A percentile compares a stretch with the other conserved stretches of the same genome.
Conservation (phyloP, 2,113 vertebrate species). For the Haemorhous mexicanus region DNA sequence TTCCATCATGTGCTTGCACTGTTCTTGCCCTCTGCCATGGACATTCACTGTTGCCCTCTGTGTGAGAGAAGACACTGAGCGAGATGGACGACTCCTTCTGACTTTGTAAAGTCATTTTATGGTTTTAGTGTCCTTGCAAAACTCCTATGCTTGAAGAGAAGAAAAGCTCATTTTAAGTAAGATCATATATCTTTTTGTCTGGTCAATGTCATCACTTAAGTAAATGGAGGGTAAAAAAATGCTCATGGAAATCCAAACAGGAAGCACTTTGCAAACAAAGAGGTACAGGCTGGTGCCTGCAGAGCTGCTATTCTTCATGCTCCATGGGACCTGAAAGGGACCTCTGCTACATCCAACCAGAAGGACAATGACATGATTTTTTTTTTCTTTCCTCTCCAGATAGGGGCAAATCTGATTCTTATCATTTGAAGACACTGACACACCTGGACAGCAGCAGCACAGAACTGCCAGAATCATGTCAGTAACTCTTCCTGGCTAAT, state of each 20-base stretch:
- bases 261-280: constrained; percentile 42
- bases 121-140: neutral
- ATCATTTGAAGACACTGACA: neutral
- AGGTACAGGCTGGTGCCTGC: constrained; percentile 28
- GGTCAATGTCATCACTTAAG: constrained; percentile 22
- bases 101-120: neutral
- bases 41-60: neutral
- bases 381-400: neutral
- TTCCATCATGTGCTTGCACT: neutral
- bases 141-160: neutral
- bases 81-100: neutral
- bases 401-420: neutral
- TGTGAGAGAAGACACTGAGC: neutral
- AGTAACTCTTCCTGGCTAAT: neutral
- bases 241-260: constrained; percentile 56
- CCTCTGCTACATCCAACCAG: neutral
- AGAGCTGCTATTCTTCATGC: constrained; percentile 35
- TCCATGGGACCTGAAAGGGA: constrained; percentile 12
- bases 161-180: neutral
- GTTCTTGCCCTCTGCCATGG: neutral
- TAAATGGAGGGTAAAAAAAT: constrained; percentile 41
- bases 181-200: neutral
- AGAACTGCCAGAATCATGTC: neutral
- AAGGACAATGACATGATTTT: neutral
- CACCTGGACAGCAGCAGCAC: neutral